phyloP scores from a whole-genome alignment of 2,888 invertebrate species.

The Argyresthia albistria region DNA sequence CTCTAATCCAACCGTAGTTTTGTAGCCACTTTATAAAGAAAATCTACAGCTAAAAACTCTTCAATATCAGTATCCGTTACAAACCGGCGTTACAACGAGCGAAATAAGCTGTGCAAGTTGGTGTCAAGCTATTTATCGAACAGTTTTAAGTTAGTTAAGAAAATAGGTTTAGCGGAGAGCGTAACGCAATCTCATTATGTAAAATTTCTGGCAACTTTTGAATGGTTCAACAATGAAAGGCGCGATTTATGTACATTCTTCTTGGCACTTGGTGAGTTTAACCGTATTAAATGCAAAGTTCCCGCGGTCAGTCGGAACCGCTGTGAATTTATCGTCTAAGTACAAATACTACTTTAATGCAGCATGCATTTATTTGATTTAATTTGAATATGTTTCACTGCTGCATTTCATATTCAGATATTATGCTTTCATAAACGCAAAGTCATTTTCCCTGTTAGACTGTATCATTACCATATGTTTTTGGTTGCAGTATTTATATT shows the following conservation, averaged over 20 bases:
- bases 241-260: constrained; percentile 16
- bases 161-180: constrained; percentile 54
- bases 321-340: no score
- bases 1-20: no score
- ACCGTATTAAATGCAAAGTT: neutral
- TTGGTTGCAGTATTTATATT: no score
- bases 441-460: no score
- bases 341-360: constrained; percentile 1
- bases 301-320: neutral
- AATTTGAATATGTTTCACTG: neutral
- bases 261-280: neutral
- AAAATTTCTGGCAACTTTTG: constrained; percentile 53
- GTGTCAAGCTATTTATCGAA: constrained; percentile 2
- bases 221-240: constrained; percentile 39
- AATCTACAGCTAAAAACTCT: no score
- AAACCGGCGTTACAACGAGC: neutral
- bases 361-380: neutral
- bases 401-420: no score
- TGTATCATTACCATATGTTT: no score
- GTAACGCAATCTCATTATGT: constrained; percentile 56
- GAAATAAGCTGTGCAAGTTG: constrained; percentile 2
- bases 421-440: no score
- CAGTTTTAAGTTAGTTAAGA: constrained; percentile 31
- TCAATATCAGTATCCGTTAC: neutral
- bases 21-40: no score